A percentile compares a stretch with the other conserved stretches of the same genome.
Conservation (phyloP, 2,888 invertebrate genomes). For the Trachelus iudaicus region DNA sequence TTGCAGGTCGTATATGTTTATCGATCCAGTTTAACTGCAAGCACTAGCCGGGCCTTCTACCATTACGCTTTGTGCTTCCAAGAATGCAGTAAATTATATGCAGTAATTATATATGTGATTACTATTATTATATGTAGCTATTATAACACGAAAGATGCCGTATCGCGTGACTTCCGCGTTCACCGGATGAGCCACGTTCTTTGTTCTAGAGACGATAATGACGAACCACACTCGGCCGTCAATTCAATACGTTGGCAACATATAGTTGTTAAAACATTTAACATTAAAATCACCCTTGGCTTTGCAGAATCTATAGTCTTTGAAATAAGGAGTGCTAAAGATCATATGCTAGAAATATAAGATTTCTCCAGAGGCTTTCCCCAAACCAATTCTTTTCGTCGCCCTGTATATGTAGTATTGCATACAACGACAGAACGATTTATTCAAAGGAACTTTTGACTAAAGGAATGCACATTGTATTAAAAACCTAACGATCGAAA, state of each 20-base stretch:
- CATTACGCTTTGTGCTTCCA: no score
- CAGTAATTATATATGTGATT: no score
- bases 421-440: background rate
- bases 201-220: background rate
- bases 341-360: background rate
- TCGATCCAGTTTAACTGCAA: no score
- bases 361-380: background rate
- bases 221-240: background rate
- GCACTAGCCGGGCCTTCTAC: no score
- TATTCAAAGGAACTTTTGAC: background rate
- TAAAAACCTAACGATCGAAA: background rate
- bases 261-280: background rate
- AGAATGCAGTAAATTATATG: no score
- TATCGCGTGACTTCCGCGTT: background rate
- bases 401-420: background rate
- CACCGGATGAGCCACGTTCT: background rate
- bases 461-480: background rate
- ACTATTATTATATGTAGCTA: background rate
- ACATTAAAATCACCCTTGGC: background rate
- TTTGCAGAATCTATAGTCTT: background rate
- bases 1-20: no score
- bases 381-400: background rate
- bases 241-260: background rate
- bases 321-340: background rate
- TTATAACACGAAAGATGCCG: background rate